A percentile compares a stretch with the other conserved stretches of the same genome.
Evolutionary conservation across 37 sponge, comb jelly and placozoan genomes (phyloP).

Genomic region (Halisarca cf. caerulea): DNA sequence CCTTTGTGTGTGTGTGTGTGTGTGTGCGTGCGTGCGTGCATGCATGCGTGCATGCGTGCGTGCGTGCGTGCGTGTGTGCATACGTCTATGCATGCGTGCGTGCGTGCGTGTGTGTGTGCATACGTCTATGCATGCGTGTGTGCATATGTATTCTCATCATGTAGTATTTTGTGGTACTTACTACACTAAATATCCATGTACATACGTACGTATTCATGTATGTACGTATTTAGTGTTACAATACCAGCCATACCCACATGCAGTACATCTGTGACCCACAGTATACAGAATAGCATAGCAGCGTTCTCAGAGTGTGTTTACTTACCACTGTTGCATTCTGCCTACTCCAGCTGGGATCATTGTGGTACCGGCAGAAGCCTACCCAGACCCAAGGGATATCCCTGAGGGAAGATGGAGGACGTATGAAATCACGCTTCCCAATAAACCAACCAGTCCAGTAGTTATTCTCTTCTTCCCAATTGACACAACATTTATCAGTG

Average conservation of each 20-base stretch:
- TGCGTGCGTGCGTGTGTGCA: too few relatives aligned
- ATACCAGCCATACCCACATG: neutral
- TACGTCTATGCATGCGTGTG: too few relatives aligned
- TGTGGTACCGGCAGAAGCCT: slow-evolving; percentile 52
- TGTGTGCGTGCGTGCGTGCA: too few relatives aligned
- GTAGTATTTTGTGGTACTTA: too few relatives aligned
- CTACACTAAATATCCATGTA: too few relatives aligned
- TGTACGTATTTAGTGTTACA: neutral
- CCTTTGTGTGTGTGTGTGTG: too few relatives aligned
- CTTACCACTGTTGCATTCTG: neutral
- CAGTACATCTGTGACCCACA: neutral
- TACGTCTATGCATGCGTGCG: too few relatives aligned
- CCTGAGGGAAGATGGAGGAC: slow-evolving; percentile 87
- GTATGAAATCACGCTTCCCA: slow-evolving; percentile 75
- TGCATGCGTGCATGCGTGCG: too few relatives aligned
- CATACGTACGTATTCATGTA: neutral
- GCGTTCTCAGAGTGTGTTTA: neutral
- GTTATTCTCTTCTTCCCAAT: slow-evolving; percentile 55
- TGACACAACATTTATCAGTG: slow-evolving; percentile 43
- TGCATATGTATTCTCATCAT: too few relatives aligned
- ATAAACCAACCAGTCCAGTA: slow-evolving; percentile 54
- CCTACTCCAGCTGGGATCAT: slow-evolving; percentile 64
- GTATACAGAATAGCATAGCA: neutral
- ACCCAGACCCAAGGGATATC: slow-evolving; percentile 63
- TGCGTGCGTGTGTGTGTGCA: too few relatives aligned